phyloP scores from a whole-genome alignment of 2,797 vertebrate species.

The Anniella stebbinsi region DNA sequence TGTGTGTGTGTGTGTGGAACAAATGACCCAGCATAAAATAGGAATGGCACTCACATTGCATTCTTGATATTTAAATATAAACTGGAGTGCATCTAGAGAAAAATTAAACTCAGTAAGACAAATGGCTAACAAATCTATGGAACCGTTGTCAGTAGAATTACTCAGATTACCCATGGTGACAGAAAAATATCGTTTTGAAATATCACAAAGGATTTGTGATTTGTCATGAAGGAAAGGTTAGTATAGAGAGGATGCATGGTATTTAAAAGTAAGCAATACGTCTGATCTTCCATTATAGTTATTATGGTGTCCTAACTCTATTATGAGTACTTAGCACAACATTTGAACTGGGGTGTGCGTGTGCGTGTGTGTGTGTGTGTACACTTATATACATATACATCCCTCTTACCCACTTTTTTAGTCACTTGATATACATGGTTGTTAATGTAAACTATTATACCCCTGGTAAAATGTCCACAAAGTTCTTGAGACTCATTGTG shows the following conservation, averaged over 20 bases:
- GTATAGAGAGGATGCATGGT: constrained; percentile 26
- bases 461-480: not conserved
- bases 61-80: constrained; percentile 61
- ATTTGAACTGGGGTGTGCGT: not conserved
- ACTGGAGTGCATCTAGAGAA: constrained; percentile 58
- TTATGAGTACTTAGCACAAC: not conserved
- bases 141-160: constrained; percentile 44
- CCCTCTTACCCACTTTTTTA: not conserved
- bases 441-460: not conserved
- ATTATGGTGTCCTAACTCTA: not conserved
- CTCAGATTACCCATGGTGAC: constrained; percentile 22
- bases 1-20: not conserved
- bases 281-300: not conserved
- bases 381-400: not conserved
- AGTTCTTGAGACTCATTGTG: not conserved
- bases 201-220: not conserved
- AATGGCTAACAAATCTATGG: constrained; percentile 11
- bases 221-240: constrained; percentile 41
- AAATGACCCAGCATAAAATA: not conserved
- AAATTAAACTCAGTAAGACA: constrained; percentile 48
- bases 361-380: too few species aligned
- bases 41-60: constrained; percentile 33
- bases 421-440: not conserved
- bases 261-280: constrained; percentile 35
- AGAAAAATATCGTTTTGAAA: constrained; percentile 50